These are phyloP conservation scores for Siderastrea radians DNA, from an alignment of 92 coral and sea anemone genomes.

Conservation along the genomic window DNA sequence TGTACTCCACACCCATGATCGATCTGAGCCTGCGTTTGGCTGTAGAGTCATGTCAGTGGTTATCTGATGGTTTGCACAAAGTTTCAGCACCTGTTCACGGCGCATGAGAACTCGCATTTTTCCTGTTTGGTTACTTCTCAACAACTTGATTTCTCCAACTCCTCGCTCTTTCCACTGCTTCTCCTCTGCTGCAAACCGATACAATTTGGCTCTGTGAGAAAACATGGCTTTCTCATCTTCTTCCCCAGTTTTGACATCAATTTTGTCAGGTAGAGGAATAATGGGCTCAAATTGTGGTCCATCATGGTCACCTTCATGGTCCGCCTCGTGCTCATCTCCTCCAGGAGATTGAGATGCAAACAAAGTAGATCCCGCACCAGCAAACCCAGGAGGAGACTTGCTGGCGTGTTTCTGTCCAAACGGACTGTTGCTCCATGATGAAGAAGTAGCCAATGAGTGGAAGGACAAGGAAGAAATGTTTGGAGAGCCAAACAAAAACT, in stretches of 20 bases:
- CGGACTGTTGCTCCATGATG: conserved; percentile 41
- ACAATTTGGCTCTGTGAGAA: conserved; percentile 87
- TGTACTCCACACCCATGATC: conserved; percentile 96
- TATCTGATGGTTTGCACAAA: conserved; percentile 96
- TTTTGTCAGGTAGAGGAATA: conserved; percentile 88
- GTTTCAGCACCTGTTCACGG: conserved; percentile 85
- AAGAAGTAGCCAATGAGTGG: conserved; percentile 75
- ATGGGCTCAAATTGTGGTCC: conserved; percentile 91
- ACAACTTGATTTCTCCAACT: conserved; percentile 91
- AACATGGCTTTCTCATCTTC: conserved; percentile 88
- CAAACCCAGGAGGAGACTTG: conserved; percentile 56
- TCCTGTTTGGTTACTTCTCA: conserved; percentile 67
- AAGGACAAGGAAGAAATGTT: conserved; percentile 81
- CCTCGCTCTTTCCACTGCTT: conserved; percentile 98
- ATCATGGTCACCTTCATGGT: conserved; percentile 31
- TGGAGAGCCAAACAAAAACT: conserved; percentile 88
- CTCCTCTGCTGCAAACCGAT: conserved; percentile 77
- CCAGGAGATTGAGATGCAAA: conserved; percentile 33
- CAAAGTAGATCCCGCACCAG: conserved; percentile 75
- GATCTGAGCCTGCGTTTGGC: conserved; percentile 85
- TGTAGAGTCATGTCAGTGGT: conserved; percentile 88
- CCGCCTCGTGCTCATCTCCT: conserved; percentile 39
- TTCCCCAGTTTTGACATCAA: conserved; percentile 87
- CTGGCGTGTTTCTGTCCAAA: conserved; percentile 56
- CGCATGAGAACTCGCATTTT: conserved; percentile 93